These are phyloP conservation scores for Meloidogyne floridensis DNA, from an alignment of 1,140 invertebrate species.

Conservation along the genomic window DNA sequence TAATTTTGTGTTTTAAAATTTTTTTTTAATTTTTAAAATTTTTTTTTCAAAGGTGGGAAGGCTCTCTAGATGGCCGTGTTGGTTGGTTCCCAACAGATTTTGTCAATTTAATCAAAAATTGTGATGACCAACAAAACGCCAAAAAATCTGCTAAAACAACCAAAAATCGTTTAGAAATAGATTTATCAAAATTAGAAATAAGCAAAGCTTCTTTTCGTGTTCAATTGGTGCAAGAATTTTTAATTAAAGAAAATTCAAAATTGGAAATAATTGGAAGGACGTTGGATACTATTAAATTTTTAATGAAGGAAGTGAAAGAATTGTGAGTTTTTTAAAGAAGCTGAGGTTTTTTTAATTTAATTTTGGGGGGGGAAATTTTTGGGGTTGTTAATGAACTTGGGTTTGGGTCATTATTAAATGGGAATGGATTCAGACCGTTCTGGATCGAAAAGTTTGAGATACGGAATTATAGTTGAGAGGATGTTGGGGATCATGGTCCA, in stretches of 20 bases:
- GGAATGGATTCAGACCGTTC: no score
- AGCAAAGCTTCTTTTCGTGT: constrained; percentile 36
- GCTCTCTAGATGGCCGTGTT: constrained; percentile 86
- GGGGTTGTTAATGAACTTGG: no score
- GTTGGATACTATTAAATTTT: not conserved
- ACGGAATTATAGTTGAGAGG: no score
- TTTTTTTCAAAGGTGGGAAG: constrained; percentile 82
- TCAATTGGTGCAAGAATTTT: constrained; percentile 38
- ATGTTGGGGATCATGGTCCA: no score
- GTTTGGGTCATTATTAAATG: no score
- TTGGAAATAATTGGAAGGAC: constrained; percentile 69
- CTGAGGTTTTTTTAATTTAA: no score
- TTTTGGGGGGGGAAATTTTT: no score
- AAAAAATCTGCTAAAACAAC: not conserved
- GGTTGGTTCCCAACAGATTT: constrained; percentile 99
- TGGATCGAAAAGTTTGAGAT: no score
- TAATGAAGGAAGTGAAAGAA: not conserved
- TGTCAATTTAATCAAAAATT: constrained; percentile 72
- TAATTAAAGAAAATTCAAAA: constrained; percentile 71
- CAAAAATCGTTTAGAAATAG: constrained; percentile 8
- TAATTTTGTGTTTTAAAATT: no score
- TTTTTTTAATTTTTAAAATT: no score
- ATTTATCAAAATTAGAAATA: constrained; percentile 21
- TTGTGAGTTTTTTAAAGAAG: not conserved
- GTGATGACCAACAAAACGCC: not conserved